Percentiles rank a stretch among this genome's conserved stretches.
phyloP scores from a whole-genome alignment of 2,113 vertebrate genomes.

The Petroica traversi region DNA sequence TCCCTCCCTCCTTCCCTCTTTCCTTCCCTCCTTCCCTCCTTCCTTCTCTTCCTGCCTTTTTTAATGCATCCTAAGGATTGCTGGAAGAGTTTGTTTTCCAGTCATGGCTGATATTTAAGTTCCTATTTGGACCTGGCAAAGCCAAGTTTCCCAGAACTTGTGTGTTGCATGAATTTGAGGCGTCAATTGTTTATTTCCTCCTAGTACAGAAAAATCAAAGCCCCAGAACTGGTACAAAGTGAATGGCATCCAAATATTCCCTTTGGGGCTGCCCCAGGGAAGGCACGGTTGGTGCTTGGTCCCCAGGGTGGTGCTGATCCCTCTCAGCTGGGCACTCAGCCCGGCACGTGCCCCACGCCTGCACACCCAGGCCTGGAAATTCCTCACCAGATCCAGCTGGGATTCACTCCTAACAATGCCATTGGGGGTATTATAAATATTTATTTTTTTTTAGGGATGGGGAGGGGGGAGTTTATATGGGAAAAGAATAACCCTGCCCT shows the following conservation, averaged over 20 bases:
- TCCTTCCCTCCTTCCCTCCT: not conserved
- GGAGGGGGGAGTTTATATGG: not conserved
- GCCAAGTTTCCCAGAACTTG: not conserved
- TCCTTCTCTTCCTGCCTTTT: no score
- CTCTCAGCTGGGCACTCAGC: not conserved
- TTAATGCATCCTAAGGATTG: no score
- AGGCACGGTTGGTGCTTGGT: rapidly evolving
- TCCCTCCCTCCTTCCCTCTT: not conserved
- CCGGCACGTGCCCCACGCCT: not conserved
- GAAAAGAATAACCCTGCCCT: not conserved
- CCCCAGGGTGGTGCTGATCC: not conserved
- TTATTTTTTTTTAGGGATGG: not conserved
- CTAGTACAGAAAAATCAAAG: not conserved
- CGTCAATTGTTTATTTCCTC: not conserved
- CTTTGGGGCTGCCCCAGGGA: not conserved
- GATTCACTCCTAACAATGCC: not conserved
- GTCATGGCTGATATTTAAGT: rapidly evolving
- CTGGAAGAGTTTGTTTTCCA: not conserved
- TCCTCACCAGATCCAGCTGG: not conserved
- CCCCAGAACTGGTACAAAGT: not conserved
- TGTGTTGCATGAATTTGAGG: rapidly evolving
- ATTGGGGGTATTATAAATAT: rapidly evolving
- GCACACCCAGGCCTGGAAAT: not conserved
- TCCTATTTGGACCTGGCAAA: not conserved
- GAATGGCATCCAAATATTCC: not conserved